Evolutionary conservation across 2,888 invertebrate genomes (phyloP), one percentile per base, ranked within the genome.

Genomic region (Hypomecis atomaria): DNA sequence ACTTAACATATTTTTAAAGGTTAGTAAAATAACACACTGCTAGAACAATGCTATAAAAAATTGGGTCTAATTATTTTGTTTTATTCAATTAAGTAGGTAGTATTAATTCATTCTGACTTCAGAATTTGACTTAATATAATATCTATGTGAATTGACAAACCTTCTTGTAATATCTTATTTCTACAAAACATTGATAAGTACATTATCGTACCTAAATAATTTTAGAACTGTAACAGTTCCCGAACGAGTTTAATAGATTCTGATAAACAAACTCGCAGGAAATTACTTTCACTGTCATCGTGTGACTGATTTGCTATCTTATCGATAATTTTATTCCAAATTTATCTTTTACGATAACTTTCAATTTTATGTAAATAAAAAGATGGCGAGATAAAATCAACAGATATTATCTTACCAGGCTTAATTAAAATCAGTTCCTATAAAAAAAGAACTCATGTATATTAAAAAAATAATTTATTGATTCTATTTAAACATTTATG

Each of bases 361-460:
- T 61, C 60, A 48, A 61, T 65, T 65, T 65, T 65, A 65, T 65
- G 65, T 57, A 47, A 61, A 65, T 61, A 45, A 43, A 45, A 47
- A 56, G 65, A 56, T 65, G 37, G 33, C 8, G 43, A 60, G 57
- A 65, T 65, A 23, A 40, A 60, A 65, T 65, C 60, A 42, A 57
- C 33, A 57, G 59, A 65, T 65, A 49, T 53, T 65, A 60, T 65
- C 57, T 50, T 62, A 34, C 45, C 23, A 55, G 44, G 23, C 6
- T 40, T 53, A 42, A 52, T 62, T 61, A 58, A 55, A 53, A 36
- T 63, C 5, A 59, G 60, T 53, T 58, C 59, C 60, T 59, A 59
- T 42, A 45, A 62, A 45, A 58, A 42, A 47, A n/a, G n/a, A 59
- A 50, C 2, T 33, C 40, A 50, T 45, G 33, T 36, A 10, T 44